A percentile compares a stretch with the other conserved stretches of the same genome.
Evolutionary conservation across 2,888 invertebrate species (phyloP).

Genomic region (Bugula neritina): DNA sequence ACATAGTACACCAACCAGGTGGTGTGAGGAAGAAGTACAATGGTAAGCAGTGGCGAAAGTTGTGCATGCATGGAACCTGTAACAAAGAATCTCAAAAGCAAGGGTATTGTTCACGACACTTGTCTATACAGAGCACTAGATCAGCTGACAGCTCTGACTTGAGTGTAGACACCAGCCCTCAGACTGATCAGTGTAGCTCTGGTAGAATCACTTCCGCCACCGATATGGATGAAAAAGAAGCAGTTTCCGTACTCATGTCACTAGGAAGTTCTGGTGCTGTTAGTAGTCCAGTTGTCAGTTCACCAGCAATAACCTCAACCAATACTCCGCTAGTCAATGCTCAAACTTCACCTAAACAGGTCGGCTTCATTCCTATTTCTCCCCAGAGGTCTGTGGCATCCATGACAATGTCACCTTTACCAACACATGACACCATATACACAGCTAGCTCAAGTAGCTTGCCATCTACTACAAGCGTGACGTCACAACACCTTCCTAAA

Average conservation of each 20-base stretch:
- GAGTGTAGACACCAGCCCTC: neutral
- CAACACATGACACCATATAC: neutral
- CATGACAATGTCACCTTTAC: neutral
- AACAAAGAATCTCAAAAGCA: conserved; percentile 93
- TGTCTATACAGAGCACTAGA: conserved; percentile 66
- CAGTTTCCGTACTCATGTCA: conserved; percentile 91
- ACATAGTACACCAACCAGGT: conserved; percentile 85
- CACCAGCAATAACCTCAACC: neutral
- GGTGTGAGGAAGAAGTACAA: conserved; percentile 98
- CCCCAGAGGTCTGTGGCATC: neutral
- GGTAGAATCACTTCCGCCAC: conserved; percentile 13
- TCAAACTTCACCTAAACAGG: conserved; percentile 5
- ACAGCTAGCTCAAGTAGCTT: neutral
- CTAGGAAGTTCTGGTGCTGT: conserved; percentile 80
- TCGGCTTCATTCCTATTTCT: conserved; percentile 7
- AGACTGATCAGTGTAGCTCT: conserved; percentile 16
- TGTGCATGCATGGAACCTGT: conserved; percentile 92
- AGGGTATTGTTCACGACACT: conserved; percentile 92
- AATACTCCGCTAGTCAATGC: conserved; percentile 7
- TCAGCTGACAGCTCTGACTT: conserved; percentile 29
- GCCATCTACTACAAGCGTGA: neutral
- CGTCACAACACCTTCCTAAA: no score
- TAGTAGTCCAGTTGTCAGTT: neutral
- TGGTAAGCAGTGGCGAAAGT: conserved; percentile 96
- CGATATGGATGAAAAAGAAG: conserved; percentile 91